Base-by-base conservation (phyloP, 1,140 invertebrate genomes). In the Phymastichus coffea region DNA sequence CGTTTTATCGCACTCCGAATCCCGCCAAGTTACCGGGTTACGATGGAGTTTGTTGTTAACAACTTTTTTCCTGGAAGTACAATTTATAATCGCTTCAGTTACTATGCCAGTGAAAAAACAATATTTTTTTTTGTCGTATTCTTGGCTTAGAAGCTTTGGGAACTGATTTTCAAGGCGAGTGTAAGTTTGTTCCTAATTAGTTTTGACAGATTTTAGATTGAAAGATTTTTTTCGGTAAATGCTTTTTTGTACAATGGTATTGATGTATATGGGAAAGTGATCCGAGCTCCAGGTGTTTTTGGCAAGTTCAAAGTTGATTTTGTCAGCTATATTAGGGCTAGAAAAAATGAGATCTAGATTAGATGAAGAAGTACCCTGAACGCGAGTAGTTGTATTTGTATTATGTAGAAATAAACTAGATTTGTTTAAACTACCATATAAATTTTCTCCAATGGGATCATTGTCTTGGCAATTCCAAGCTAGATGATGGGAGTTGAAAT, bases 261-360 rank as follows among this genome's bases (percentile, higher is more conserved):
- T 17, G 7, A 52, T 25, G 6, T 4, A 26, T 14, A 57, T 2
- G 12, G 30, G 54, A 17, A 47, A 38, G 17, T 57, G 54, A 17
- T 47, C 54, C 1, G 43, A 57, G 2, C 26, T 25, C 0, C 2
- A 20, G 9, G 30, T n/a, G 25, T 57, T 43, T 0, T 47, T n/a
- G 1, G 2, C 12, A 12, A 47, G 7, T 25, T 4, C 3, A 8
- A 57, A 12, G 6, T 33, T 17, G 9, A 38, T 25, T 25, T 1
- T 10, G 17, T 43, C 54, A 4, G 40, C 28, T 12, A 47, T 2
- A 37, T n/a, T 17, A 1, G 17, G 23, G 8, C 28, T 6, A 2
- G 54, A 37, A 4, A 57, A 28, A 25, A 57, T 30, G 2, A 57
- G 23, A n/a, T 57, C 54, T 3, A 57, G n/a, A 25, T 47, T 57